Conservation (phyloP, 2,797 vertebrate species). For the Chiroxiphia lanceolata region DNA sequence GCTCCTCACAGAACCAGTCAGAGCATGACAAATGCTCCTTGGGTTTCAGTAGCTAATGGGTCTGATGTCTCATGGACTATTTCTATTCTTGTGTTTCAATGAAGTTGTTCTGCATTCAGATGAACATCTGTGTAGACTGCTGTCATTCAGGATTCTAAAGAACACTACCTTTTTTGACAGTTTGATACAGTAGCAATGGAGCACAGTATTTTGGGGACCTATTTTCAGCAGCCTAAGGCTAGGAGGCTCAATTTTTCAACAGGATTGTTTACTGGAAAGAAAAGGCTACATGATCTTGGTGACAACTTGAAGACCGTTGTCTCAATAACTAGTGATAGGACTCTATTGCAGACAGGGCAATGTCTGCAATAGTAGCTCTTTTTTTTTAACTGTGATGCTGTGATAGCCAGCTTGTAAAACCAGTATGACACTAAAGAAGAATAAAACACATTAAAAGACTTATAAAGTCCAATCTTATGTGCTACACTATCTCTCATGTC, state of each 20-base stretch:
- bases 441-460: background rate
- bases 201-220: background rate
- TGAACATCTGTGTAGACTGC: slow-evolving; percentile 44
- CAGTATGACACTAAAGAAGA: background rate
- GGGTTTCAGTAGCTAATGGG: background rate
- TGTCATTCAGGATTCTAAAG: slow-evolving; percentile 49
- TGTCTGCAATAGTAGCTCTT: background rate
- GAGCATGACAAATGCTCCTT: fast-evolving
- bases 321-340: slow-evolving; percentile 43
- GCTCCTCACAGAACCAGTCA: background rate
- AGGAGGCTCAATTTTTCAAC: slow-evolving; percentile 35
- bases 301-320: slow-evolving; percentile 49
- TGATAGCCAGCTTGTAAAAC: background rate
- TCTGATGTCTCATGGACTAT: background rate
- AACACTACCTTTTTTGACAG: background rate
- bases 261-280: slow-evolving; percentile 41
- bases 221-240: slow-evolving; percentile 56
- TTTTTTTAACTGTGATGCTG: background rate
- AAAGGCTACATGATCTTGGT: slow-evolving; percentile 39
- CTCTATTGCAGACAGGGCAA: background rate
- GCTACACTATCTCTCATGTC: background rate
- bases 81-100: background rate
- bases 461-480: background rate
- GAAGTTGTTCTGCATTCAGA: background rate
- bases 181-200: background rate